phyloP scores from a whole-genome alignment of 2,888 invertebrate genomes.

The Lepas anatifera region DNA sequence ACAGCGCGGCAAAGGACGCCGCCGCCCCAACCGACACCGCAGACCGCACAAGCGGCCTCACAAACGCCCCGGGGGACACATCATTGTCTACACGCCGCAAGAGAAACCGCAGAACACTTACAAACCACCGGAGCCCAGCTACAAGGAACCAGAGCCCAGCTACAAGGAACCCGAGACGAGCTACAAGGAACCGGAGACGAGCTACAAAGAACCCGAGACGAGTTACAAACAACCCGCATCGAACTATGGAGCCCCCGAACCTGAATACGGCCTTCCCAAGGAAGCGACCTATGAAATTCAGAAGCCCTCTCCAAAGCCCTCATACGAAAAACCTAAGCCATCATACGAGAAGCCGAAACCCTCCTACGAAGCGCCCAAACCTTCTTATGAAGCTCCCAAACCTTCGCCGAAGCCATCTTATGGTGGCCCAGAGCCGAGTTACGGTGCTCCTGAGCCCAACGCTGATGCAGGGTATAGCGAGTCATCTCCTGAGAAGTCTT shows the following conservation, averaged over 20 bases:
- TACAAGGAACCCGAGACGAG: neutral
- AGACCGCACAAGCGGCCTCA: neutral
- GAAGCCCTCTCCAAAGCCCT: neutral
- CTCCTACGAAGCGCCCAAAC: neutral
- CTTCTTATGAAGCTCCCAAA: too few relatives aligned
- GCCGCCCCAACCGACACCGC: neutral
- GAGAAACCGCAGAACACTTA: neutral
- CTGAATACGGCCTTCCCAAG: neutral
- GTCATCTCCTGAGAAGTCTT: neutral
- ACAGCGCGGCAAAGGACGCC: neutral
- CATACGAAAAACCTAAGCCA: neutral
- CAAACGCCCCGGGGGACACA: neutral
- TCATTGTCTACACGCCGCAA: neutral
- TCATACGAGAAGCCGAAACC: neutral
- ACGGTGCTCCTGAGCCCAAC: neutral
- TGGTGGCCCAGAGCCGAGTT: neutral
- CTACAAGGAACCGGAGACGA: neutral
- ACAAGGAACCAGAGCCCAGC: neutral
- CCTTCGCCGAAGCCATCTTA: too few relatives aligned
- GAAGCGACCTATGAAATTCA: neutral
- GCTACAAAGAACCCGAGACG: neutral
- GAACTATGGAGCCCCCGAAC: neutral
- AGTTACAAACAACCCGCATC: neutral
- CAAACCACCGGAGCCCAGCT: neutral
- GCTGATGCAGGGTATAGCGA: neutral